Evolutionary conservation across 1,140 invertebrate genomes (phyloP), one percentile per base, ranked within the genome.

Genomic region (Heliconius eleuchia): DNA sequence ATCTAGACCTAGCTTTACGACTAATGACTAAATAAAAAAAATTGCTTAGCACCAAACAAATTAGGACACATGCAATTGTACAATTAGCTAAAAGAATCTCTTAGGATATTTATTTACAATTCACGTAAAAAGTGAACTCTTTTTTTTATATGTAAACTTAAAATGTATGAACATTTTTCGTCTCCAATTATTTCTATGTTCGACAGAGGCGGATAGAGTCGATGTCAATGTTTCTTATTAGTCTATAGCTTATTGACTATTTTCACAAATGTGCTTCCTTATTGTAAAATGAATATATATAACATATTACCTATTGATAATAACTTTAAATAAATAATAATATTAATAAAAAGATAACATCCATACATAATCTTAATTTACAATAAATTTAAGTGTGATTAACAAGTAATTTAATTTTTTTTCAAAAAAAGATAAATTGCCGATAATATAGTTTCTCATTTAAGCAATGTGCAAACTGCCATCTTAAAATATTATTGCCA

Each of bases 41-140:
- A 82, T 84, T 84, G 85, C 88, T 87, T 91, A 92, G 91, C 91
- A 92, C 90, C 90, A 89, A 87, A 90, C 80, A 90, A 89, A 92
- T 89, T 84, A 91, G 86, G 85, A 88, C 79, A 84, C 77, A 76
- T 27, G 81, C 74, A 76, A 76, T 81, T 83, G 72, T 82, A 80
- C 77, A 79, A 78, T 75, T 82, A 77, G 75, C 81, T 46, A 74
- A 73, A 72, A 55, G 42, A 72, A 11, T 30, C 57, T 30, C 57
- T 52, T 60, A 71, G 19, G 66, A 72, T 77, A 77, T 77, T 72
- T 77, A 77, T 50, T 71, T 60, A 71, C 46, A 55, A 77, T 77
- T 77, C 76, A 77, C 76, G 19, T 77, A 77, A 77, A 77, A 77
- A 72, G 76, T 77, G 76, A 77, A 72, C 55, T 55, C 30, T 71